A percentile compares a stretch with the other conserved stretches of the same genome.
phyloP scores from a whole-genome alignment of 2,888 invertebrate species.

The Diplazon laetatorius region DNA sequence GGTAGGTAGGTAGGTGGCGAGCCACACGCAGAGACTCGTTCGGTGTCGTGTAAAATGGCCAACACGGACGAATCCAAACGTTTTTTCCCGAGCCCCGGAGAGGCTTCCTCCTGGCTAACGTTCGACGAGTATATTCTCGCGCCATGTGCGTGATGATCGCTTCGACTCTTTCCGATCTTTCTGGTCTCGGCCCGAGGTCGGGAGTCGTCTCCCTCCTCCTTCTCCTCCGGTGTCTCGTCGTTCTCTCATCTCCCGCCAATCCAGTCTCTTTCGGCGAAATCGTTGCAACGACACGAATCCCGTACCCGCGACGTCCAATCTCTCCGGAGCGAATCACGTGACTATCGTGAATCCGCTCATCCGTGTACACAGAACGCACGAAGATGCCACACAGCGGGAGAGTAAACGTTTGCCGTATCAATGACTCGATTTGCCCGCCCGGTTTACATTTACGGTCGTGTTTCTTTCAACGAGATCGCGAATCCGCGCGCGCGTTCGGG shows the following conservation, averaged over 20 bases:
- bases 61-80: conserved; percentile 28
- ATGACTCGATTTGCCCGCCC: conserved; percentile 70
- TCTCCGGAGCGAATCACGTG: neutral
- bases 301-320: too few species aligned
- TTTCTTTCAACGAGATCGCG: conserved; percentile 61
- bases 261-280: conserved; percentile 14
- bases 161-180: conserved; percentile 30
- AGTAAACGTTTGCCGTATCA: conserved; percentile 59
- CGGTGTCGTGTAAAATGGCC: conserved; percentile 36
- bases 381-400: conserved; percentile 26
- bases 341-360: too few species aligned
- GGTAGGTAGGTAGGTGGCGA: conserved; percentile 1
- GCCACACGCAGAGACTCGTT: conserved; percentile 33
- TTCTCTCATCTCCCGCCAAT: neutral
- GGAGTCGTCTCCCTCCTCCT: neutral
- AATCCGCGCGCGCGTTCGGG: too few species aligned
- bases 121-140: conserved; percentile 17
- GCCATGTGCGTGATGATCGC: conserved; percentile 16
- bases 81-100: neutral
- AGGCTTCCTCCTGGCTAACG: conserved; percentile 39
- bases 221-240: neutral
- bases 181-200: conserved; percentile 20
- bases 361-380: too few species aligned
- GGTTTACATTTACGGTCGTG: conserved; percentile 76
- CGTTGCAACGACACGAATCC: conserved; percentile 4